Evolutionary conservation across 2,888 invertebrate species (phyloP).

Genomic region (Volucella inanis): DNA sequence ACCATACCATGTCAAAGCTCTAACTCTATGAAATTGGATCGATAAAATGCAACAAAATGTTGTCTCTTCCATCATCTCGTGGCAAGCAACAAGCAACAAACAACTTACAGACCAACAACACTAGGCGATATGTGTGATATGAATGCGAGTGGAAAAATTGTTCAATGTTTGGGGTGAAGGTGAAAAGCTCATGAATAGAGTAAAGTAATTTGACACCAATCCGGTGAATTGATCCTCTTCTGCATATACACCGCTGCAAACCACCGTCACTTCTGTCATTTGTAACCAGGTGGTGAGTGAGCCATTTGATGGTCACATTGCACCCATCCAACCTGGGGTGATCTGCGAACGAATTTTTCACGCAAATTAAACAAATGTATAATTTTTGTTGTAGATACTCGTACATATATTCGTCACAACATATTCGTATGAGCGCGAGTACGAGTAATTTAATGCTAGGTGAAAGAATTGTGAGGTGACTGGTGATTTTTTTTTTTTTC

Average conservation of each 20-base stretch:
- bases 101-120: too few relatives aligned
- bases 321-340: conserved; percentile 23
- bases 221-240: conserved; percentile 57
- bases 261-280: conserved; percentile 38
- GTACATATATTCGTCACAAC: background rate
- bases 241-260: conserved; percentile 4
- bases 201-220: conserved; percentile 61
- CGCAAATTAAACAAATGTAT: conserved; percentile 72
- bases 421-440: conserved; percentile 48
- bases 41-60: conserved; percentile 52
- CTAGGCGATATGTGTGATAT: background rate
- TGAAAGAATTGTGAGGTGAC: conserved; percentile 43
- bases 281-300: conserved; percentile 54
- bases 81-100: background rate
- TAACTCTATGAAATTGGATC: conserved; percentile 67
- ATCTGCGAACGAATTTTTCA: conserved; percentile 63
- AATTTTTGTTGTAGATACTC: conserved; percentile 19
- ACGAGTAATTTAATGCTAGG: background rate
- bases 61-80: conserved; percentile 51
- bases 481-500: conserved; percentile 39
- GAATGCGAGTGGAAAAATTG: conserved; percentile 63
- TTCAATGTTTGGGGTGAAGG: conserved; percentile 72
- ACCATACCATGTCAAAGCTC: conserved; percentile 34
- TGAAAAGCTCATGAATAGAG: conserved; percentile 55
- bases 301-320: conserved; percentile 69